Base-by-base conservation (phyloP, 2,888 invertebrate genomes). In the Hetaerina titia region DNA sequence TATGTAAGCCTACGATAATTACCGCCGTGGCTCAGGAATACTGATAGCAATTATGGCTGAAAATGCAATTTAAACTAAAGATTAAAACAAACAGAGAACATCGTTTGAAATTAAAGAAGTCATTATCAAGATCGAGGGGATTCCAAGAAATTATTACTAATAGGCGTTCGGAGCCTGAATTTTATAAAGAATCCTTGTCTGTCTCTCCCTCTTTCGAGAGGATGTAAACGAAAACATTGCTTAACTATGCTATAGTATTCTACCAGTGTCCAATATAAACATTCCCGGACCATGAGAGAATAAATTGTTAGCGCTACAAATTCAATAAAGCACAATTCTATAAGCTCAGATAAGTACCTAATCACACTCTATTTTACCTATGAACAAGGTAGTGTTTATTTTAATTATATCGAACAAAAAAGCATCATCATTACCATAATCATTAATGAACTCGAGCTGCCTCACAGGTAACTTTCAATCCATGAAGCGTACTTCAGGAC, bases 361-460 rank as follows among this genome's bases (percentile, higher is more conserved):
- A 69, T 92, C 89, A 89, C 45, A 89, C 19, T 92, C 92, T 57
- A 92, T 74, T 90, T 81, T 56, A 74, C 19, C 92, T 69, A 64
- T 74, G n/a, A 92, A 92, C 92, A 69, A 92, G 69, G 74, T 45
- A 90, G 64, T 74, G 74, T 92, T 74, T 64, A 56, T 92, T 92
- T 92, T 92, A 92, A 92, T 92, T 92, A 92, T 92, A 92, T 92
- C 92, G 92, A 92, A 92, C 92, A 92, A 92, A 92, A 92, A 92
- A 92, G 92, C 92, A 92, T 92, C 92, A 92, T 92, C 92, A 92
- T 92, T 92, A 92, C 92, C 92, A 92, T 92, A 92, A 92, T 92
- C 92, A 92, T 92, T 92, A 92, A 92, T 92, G 92, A 64, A 92
- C 92, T 92, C 57, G 92, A 92, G 92, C 92, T 74, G 92, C 92